Conservation (phyloP, 2,113 vertebrate species). For the Platichthys flesus region DNA sequence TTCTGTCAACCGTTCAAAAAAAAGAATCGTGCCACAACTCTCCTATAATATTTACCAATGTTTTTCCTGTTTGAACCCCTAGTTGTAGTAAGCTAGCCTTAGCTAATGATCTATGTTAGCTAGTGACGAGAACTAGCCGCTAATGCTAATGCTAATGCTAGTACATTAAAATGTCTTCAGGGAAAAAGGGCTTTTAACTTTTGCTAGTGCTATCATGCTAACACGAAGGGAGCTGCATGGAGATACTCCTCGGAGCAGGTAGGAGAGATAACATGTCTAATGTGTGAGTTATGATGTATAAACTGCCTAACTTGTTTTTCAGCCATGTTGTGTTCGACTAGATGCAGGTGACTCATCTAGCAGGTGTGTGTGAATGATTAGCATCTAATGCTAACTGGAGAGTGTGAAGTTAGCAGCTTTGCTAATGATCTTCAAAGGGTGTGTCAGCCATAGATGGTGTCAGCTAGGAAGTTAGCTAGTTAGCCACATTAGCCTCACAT, state of each 20-base stretch:
- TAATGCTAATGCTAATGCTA: not conserved
- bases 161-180: not conserved
- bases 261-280: not conserved
- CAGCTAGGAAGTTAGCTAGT: not conserved
- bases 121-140: not conserved
- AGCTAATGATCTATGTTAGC: not conserved
- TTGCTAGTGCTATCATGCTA: not conserved
- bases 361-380: not conserved
- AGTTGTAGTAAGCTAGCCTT: too few relatives aligned
- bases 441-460: not conserved
- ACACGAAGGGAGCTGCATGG: not conserved
- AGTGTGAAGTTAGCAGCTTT: not conserved
- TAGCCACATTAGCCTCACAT: not conserved
- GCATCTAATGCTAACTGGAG: not conserved
- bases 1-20: too few relatives aligned
- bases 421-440: not conserved
- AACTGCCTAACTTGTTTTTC: not conserved
- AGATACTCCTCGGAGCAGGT: not conserved
- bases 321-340: not conserved
- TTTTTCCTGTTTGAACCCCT: too few relatives aligned
- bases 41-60: too few relatives aligned
- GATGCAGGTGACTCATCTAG: not conserved
- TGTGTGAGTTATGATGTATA: not conserved
- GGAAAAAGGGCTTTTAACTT: not conserved
- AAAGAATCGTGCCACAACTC: too few relatives aligned